Conservation (phyloP, 2,888 invertebrate species). For the Yponomeuta evonymella region DNA sequence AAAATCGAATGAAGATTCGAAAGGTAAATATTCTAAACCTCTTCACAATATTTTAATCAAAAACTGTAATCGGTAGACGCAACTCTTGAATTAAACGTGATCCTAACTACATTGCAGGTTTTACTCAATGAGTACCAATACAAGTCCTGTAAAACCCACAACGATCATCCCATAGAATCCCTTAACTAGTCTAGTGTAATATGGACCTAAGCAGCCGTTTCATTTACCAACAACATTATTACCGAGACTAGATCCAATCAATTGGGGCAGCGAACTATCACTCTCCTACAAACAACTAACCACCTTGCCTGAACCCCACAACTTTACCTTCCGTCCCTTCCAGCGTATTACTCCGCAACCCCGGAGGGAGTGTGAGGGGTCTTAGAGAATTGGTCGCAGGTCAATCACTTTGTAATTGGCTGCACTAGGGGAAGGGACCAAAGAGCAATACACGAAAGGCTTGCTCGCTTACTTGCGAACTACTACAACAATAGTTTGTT, state of each 20-base stretch:
- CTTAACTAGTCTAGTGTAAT: too few species aligned
- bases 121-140: too few species aligned
- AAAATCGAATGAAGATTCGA: too few species aligned
- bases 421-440: constrained; percentile 28
- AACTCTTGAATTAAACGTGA: too few species aligned
- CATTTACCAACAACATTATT: constrained; percentile 12
- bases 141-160: too few species aligned
- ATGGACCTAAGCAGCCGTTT: neutral
- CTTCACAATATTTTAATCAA: too few species aligned
- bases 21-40: too few species aligned
- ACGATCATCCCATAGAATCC: too few species aligned
- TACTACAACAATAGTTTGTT: too few species aligned
- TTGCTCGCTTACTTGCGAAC: neutral
- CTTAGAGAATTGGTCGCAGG: constrained; percentile 38
- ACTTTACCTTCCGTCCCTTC: neutral
- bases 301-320: neutral
- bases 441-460: neutral
- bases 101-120: too few species aligned
- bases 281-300: neutral
- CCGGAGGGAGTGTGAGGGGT: constrained; percentile 25
- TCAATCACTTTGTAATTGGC: constrained; percentile 70
- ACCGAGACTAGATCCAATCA: constrained; percentile 13
- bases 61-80: too few species aligned
- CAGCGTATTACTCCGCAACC: neutral
- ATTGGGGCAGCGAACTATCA: constrained; percentile 12